Base-by-base conservation (phyloP, 1,140 invertebrate genomes). In the Hypsibius dujardini region DNA sequence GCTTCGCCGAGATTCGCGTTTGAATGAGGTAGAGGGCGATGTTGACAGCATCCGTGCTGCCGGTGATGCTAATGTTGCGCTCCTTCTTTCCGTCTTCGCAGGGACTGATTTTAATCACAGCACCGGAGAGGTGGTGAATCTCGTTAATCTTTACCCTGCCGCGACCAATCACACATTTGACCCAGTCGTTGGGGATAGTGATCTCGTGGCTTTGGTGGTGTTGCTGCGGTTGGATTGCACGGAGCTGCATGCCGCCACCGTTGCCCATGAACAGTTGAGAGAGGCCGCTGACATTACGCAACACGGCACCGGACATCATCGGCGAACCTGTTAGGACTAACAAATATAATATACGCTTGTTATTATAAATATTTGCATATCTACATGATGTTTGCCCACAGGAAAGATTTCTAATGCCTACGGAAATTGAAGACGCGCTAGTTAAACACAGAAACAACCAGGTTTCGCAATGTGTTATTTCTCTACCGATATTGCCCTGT, bases 121-220 rank as follows among this genome's bases (percentile, higher is more conserved):
- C 94, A 74, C 93, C 93, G 72, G 92, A 95, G 74, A 96, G 90
- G 84, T 96, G 92, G 79, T 92, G 90, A 76, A 99, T 99, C 85
- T 99, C 95, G 72, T 95, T 95, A 74, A 99, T 98, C 83, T 98
- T 99, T 76, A 93, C 93, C 75, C 95, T 95, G 70, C 94, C 95
- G 82, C 98, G 95, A 75, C 95, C 95, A 79, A 98, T 98, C 76
- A 98, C 95, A 82, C 94, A 98, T 3, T 94, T 94, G 79, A 98
- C 97, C 74, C 97, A 84, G 81, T 97, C 95, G 81, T 98, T 98
- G 71, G 94, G 93, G 75, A 98, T 94, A 59, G 90, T 94, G 90
- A 98, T 95, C 82, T 98, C 94, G 78, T 95, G 91, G 74, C 92
- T 92, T 81, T 94, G 88, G 77, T 88, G 88, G 79, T 87, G 87